phyloP scores from a whole-genome alignment of 2,113 vertebrate genomes.

The Gymnogyps californianus region DNA sequence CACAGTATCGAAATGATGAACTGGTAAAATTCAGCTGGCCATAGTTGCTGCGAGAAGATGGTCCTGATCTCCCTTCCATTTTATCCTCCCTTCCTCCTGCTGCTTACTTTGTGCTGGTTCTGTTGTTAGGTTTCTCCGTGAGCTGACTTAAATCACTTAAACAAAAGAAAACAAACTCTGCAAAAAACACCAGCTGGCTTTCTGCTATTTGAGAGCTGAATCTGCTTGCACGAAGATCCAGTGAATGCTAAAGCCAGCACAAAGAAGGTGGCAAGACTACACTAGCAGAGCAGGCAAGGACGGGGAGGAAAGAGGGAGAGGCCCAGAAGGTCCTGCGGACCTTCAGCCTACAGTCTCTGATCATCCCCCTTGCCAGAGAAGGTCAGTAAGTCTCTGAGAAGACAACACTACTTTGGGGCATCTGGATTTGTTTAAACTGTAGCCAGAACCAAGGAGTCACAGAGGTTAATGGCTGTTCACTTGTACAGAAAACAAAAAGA shows the following conservation, averaged over 20 bases:
- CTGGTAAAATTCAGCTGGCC: background rate
- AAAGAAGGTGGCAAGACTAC: background rate
- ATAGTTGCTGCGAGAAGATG: background rate
- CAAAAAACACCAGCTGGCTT: background rate
- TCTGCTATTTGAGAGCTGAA: background rate
- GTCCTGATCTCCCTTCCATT: background rate
- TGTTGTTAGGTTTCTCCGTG: background rate
- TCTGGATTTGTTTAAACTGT: background rate
- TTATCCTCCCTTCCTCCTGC: background rate
- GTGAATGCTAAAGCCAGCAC: background rate
- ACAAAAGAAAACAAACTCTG: background rate
- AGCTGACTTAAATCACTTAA: background rate
- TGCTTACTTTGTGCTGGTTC: background rate
- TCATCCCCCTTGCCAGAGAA: background rate
- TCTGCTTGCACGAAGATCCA: background rate
- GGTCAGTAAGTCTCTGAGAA: background rate
- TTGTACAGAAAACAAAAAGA: background rate
- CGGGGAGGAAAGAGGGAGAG: background rate
- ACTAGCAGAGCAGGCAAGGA: background rate
- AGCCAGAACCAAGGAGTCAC: background rate
- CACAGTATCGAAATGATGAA: fast-evolving
- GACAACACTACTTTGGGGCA: background rate
- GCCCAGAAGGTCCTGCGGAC: background rate
- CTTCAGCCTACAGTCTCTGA: background rate
- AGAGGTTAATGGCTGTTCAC: background rate